A percentile compares a stretch with the other conserved stretches of the same genome.
Evolutionary conservation across 2,113 vertebrate species (phyloP).

Genomic region (Platysternon megacephalum): DNA sequence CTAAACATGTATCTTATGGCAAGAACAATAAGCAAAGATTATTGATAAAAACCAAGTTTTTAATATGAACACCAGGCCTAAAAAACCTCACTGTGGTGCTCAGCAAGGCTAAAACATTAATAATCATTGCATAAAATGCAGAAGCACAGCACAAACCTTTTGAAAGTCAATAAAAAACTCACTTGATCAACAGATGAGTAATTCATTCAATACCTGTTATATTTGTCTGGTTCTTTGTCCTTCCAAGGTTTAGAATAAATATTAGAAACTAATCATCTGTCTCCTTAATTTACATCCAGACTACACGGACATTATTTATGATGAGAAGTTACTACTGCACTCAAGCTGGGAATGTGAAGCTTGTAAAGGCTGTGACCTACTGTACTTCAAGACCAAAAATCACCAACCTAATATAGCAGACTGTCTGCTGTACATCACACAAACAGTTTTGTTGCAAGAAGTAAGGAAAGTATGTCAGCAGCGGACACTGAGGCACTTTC

Average conservation of each 20-base stretch:
- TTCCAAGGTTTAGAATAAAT: neutral
- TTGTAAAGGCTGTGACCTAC: neutral
- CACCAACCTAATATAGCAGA: fast-evolving
- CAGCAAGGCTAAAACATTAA: neutral
- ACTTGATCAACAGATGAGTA: neutral
- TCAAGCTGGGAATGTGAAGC: neutral
- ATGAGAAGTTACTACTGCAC: slow-evolving; percentile 5
- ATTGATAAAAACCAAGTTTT: neutral
- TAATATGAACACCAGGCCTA: neutral
- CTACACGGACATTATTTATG: slow-evolving; percentile 1
- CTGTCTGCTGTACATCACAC: neutral
- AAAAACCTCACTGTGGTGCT: neutral
- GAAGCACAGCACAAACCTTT: neutral
- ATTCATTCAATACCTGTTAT: neutral
- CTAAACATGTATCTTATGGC: neutral
- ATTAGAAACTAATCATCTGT: neutral
- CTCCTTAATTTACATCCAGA: neutral
- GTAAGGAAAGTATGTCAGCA: neutral
- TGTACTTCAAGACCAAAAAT: neutral
- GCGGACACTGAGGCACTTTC: neutral
- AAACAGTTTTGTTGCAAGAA: neutral
- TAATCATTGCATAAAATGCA: slow-evolving; percentile 1
- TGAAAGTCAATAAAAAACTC: neutral
- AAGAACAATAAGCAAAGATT: neutral
- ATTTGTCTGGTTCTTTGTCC: neutral